Evolutionary conservation across 2,888 invertebrate species (phyloP), one percentile per base, ranked within the genome.

Genomic region (Synergus itoensis): DNA sequence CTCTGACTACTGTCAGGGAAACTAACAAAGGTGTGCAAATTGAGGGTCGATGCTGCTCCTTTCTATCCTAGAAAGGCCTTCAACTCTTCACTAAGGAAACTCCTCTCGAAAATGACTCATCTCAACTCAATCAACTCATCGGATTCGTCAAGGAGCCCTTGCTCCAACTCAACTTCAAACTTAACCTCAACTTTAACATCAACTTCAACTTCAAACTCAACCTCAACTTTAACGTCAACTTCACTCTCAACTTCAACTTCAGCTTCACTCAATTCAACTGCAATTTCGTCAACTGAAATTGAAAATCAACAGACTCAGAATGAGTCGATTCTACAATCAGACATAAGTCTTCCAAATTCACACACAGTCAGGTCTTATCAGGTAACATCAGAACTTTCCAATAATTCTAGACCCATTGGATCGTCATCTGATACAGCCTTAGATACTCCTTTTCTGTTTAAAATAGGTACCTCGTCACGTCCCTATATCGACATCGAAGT

Each of bases 351-450:
- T 7, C 41, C 8, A 8, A 41, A 8, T 7, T 7, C 5, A 8
- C 7, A 0, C 0, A 7, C 41, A 41, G 41, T 5, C 7, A 48
- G 12, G 48, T 11, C 12, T 48, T 14, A 16, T 4, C 48, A 11
- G 48, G 48, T 3, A 14, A 12, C 36, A 2, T 60, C 12, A 0
- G 21, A 21, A 21, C 18, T 3, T 16, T 60, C 57, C 18, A 1
- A 18, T 0, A 21, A 21, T 21, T 21, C 11, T 3, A 3, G 57
- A 60, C 11, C 0, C 21, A 9, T 4, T 0, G 21, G 18, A 11
- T 8, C 8, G 11, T 1, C 5, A 4, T 9, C 3, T 1, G 4
- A 11, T 0, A 2, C 8, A 4, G n/a, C 1, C 9, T 1, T 8
- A 18, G 57, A 8, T 1, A 18, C 7, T 9, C 3, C 16, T 57